Conservation (phyloP, 2,797 vertebrate genomes). For the Protonibea diacanthus region DNA sequence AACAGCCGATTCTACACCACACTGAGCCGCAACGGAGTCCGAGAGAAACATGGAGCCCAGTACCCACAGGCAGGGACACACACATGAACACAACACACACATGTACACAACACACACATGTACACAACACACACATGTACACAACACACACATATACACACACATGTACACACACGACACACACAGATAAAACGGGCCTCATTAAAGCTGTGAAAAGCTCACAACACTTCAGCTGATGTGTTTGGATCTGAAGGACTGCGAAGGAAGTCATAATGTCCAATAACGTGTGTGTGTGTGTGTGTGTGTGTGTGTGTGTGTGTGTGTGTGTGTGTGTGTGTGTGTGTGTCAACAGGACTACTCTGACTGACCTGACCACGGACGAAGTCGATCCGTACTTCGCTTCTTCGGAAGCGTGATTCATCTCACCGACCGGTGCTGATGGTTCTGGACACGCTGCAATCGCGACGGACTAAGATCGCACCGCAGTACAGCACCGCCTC, state of each 20-base stretch:
- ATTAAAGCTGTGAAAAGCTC: too few relatives aligned
- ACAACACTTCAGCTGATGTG: too few relatives aligned
- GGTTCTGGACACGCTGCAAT: conserved; percentile 97
- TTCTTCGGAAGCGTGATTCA: too few relatives aligned
- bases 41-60: conserved; percentile 93
- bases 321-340: not conserved
- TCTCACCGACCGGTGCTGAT: conserved; percentile 94
- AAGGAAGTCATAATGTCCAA: too few relatives aligned
- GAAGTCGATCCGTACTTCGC: too few relatives aligned
- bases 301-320: too few relatives aligned
- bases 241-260: too few relatives aligned
- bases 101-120: not conserved
- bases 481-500: conserved; percentile 93
- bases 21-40: conserved; percentile 92
- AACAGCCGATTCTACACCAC: conserved; percentile 99
- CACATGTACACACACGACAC: too few relatives aligned
- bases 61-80: conserved; percentile 88
- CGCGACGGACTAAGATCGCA: too few relatives aligned
- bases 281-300: too few relatives aligned
- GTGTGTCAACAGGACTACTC: conserved; percentile 90
- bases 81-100: conserved; percentile 36
- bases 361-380: conserved; percentile 97
- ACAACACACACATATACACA: not conserved
- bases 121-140: not conserved
- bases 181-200: too few relatives aligned